These are phyloP conservation scores for Xenops minutus DNA, from an alignment of 2,797 vertebrate species.

Conservation along the genomic window DNA sequence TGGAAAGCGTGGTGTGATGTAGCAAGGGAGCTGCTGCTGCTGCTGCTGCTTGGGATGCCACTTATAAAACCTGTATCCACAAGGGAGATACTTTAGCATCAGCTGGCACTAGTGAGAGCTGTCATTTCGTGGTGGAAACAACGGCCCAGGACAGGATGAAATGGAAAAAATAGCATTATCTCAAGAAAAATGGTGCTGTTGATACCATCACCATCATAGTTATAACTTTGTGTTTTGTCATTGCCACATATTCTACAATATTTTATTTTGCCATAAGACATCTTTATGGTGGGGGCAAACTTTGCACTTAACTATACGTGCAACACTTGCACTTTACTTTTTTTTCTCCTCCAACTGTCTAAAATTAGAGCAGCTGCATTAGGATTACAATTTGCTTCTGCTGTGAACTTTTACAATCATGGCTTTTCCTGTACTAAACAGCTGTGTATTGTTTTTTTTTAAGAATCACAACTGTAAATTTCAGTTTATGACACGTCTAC, in stretches of 20 bases:
- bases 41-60: neutral
- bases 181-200: conserved; percentile 75
- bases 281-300: conserved; percentile 81
- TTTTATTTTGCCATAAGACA: conserved; percentile 74
- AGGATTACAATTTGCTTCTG: conserved; percentile 72
- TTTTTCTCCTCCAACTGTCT: conserved; percentile 75
- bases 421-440: conserved; percentile 78
- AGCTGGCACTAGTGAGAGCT: conserved; percentile 37
- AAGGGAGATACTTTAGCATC: neutral
- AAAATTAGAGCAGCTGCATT: conserved; percentile 68
- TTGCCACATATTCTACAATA: conserved; percentile 72
- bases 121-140: neutral
- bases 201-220: conserved; percentile 71
- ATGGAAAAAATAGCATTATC: conserved; percentile 58
- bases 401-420: conserved; percentile 78
- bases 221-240: conserved; percentile 69
- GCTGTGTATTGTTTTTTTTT: conserved; percentile 65
- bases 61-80: neutral
- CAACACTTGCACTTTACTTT: conserved; percentile 95
- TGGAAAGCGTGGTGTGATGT: neutral
- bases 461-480: conserved; percentile 82
- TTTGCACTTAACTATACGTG: conserved; percentile 84
- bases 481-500: conserved; percentile 79
- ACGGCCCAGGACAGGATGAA: conserved; percentile 14
- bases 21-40: conserved; percentile 3